phyloP scores from a whole-genome alignment of 2,888 invertebrate species.

The Spicauda simplicius region DNA sequence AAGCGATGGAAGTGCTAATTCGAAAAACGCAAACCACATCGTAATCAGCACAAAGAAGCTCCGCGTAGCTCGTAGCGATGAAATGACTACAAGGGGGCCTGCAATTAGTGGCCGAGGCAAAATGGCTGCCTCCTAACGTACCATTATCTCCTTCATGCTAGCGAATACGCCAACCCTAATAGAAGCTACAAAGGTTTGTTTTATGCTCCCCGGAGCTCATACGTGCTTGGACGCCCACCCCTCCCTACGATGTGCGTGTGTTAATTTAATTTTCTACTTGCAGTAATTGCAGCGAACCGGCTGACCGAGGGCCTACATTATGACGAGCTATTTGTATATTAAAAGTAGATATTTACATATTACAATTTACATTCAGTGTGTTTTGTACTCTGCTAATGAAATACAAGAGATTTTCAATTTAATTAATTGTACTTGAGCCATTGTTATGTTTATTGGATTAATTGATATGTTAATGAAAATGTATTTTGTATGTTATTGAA shows the following conservation, averaged over 20 bases:
- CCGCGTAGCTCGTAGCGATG: constrained; percentile 67
- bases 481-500: not conserved
- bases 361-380: constrained; percentile 13
- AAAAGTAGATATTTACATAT: constrained; percentile 54
- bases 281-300: constrained; percentile 69
- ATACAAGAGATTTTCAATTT: constrained; percentile 13
- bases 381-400: constrained; percentile 13
- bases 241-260: constrained; percentile 64
- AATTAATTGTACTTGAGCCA: constrained; percentile 6
- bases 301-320: constrained; percentile 29
- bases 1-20: constrained; percentile 81
- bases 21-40: constrained; percentile 80
- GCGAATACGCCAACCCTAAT: constrained; percentile 36
- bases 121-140: constrained; percentile 75
- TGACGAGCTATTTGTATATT: constrained; percentile 64
- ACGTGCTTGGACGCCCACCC: constrained; percentile 58
- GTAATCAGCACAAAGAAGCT: constrained; percentile 75
- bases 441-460: constrained; percentile 11
- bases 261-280: constrained; percentile 84
- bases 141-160: constrained; percentile 34
- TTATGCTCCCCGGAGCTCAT: constrained; percentile 48
- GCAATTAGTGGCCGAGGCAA: constrained; percentile 78
- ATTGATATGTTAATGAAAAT: constrained; percentile 13
- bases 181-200: constrained; percentile 43
- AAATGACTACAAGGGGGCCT: constrained; percentile 71